A percentile compares a stretch with the other conserved stretches of the same genome.
Conservation (phyloP, 1,140 invertebrate species). For the Cydia strobilella region DNA sequence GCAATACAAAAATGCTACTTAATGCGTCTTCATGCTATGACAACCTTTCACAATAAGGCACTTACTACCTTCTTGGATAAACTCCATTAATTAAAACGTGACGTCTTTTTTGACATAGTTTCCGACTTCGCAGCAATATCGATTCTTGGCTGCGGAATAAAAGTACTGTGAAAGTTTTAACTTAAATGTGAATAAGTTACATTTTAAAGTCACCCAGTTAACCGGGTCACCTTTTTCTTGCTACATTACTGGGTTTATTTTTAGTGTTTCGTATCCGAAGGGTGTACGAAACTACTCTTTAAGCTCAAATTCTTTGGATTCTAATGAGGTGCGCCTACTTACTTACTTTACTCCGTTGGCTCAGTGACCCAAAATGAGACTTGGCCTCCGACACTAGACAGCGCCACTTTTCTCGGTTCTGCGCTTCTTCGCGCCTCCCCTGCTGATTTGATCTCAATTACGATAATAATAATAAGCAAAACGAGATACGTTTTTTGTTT, state of each 20-base stretch:
- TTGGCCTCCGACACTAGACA: no score
- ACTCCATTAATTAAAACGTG: neutral
- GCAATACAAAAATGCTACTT: neutral
- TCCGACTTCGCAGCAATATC: constrained; percentile 2
- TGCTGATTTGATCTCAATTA: no score
- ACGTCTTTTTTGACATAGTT: constrained; percentile 18
- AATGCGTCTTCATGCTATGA: neutral
- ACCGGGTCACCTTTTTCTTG: neutral
- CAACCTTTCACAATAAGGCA: neutral
- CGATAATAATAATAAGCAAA: no score
- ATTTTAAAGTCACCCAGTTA: neutral
- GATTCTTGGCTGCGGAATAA: neutral
- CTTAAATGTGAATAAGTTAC: neutral
- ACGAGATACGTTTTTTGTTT: no score
- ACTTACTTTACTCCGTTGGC: no score
- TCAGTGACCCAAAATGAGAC: no score
- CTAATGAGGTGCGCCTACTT: no score
- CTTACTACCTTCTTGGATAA: neutral
- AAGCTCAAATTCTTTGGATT: no score
- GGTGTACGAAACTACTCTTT: no score
- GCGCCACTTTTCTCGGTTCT: no score
- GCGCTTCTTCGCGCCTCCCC: no score
- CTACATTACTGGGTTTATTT: neutral
- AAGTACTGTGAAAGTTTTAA: neutral
- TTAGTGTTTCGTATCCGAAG: neutral